Percentiles rank a stretch among this genome's conserved stretches.
Evolutionary conservation across 2,888 invertebrate genomes (phyloP).

Genomic region (Eurois occulta): DNA sequence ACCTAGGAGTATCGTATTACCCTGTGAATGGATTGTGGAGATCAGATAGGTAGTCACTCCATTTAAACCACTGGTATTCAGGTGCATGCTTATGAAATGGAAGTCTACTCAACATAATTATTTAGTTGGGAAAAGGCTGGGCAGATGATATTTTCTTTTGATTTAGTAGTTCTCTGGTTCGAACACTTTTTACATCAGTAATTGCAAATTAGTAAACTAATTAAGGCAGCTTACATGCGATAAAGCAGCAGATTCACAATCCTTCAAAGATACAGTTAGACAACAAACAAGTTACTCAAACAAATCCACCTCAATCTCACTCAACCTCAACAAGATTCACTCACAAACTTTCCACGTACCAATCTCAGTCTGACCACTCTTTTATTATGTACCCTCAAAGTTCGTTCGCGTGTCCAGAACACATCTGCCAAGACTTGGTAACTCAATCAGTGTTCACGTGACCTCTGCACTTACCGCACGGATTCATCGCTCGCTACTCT

Average conservation of each 20-base stretch:
- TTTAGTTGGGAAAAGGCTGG: too few species aligned
- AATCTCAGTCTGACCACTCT: slow-evolving; percentile 50
- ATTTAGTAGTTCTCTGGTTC: too few species aligned
- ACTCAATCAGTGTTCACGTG: slow-evolving; percentile 71
- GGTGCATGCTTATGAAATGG: too few species aligned
- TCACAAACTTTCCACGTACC: slow-evolving; percentile 33
- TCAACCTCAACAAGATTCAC: slow-evolving; percentile 6
- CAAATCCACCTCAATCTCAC: background rate
- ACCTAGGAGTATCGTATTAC: too few species aligned
- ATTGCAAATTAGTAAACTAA: background rate
- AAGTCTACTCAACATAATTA: too few species aligned
- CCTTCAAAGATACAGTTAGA: background rate
- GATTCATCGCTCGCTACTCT: slow-evolving; percentile 62
- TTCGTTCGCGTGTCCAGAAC: slow-evolving; percentile 61
- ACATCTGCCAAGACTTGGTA: slow-evolving; percentile 55
- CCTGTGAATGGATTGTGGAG: too few species aligned
- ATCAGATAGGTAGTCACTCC: too few species aligned
- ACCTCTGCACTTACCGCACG: slow-evolving; percentile 66
- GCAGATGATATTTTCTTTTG: too few species aligned
- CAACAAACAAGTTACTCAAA: background rate
- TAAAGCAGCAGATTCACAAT: background rate
- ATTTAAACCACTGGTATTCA: too few species aligned
- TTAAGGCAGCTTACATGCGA: background rate
- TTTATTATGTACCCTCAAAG: slow-evolving; percentile 50
- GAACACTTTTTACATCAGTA: too few species aligned